phyloP scores from a whole-genome alignment of 2,113 vertebrate genomes.

The Anolis carolinensis region DNA sequence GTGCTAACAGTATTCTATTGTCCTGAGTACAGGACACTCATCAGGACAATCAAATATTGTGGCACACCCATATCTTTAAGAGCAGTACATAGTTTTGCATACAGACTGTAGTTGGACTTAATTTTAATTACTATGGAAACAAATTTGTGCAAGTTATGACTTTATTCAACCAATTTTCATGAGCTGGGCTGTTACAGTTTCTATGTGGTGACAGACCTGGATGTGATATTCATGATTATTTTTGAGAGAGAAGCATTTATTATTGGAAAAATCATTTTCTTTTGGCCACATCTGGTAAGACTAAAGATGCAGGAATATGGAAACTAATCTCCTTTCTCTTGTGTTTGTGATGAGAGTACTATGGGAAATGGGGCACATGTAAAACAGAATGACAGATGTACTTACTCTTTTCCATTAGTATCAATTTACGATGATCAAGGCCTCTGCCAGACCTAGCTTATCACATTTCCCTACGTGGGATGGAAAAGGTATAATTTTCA shows the following conservation, averaged over 20 bases:
- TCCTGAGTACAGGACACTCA: too few species aligned
- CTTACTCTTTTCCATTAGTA: slow-evolving; percentile 43
- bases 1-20: too few species aligned
- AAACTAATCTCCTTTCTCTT: neutral
- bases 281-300: neutral
- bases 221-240: neutral
- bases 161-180: neutral
- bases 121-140: too few species aligned
- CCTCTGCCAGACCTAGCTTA: slow-evolving; percentile 34
- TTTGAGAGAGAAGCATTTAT: rapidly evolving
- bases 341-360: neutral
- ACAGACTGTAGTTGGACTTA: too few species aligned
- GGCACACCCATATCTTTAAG: too few species aligned
- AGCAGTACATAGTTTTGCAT: too few species aligned
- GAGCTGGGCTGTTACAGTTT: neutral
- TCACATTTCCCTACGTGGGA: slow-evolving; percentile 46
- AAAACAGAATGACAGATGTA: slow-evolving; percentile 31
- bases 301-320: neutral
- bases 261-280: neutral
- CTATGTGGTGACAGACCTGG: neutral
- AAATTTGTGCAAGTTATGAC: too few species aligned
- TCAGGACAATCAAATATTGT: too few species aligned
- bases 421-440: slow-evolving; percentile 37
- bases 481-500: slow-evolving; percentile 58
- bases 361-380: neutral